Base-by-base conservation (phyloP, 2,888 invertebrate species). In the Mythimna albipuncta region DNA sequence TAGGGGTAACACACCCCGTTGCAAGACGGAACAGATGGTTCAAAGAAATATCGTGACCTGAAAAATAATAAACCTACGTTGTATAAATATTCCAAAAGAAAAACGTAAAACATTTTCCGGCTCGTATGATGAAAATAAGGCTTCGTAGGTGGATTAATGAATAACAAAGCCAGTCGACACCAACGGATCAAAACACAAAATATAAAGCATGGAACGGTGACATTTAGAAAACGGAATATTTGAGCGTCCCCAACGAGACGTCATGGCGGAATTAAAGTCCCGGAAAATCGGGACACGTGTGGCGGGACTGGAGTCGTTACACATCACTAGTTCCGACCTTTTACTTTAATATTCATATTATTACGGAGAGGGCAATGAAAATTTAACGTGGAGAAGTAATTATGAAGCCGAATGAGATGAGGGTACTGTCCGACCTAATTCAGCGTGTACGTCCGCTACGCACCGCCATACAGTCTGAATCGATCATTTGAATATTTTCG, bases 321-420 rank as follows among this genome's bases (percentile, higher is more conserved):
- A 76, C 86, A 85, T 81, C 85, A 86, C 86, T 86, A 85, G 85
- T 78, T 82, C 78, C 73, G 75, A 82, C 82, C 86, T 82, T 86
- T 82, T 81, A 80, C 86, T 85, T 85, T 85, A 86, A 85, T 86
- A 86, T 86, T 86, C 86, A 86, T 86, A 86, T 84, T 86, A 86
- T 86, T 86, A 83, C 79, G 75, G 74, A 75, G 85, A 69, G 81
- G 80, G 83, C 86, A 86, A 86, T 86, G 82, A 85, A 86, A 86
- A 85, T 86, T 82, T 86, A 86, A 86, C 82, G 79, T 65, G 64
- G 77, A 75, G 80, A 76, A 78, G 86, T 86, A 86, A 86, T 86
- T 86, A 86, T 86, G 84, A 79, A 84, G 75, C 79, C 79, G 84
- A 81, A 77, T 79, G 77, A 72, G 79, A 80, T 72, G 76, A 79